Evolutionary conservation across 2,888 invertebrate species (phyloP).

Genomic region (Matsumyia berberina): DNA sequence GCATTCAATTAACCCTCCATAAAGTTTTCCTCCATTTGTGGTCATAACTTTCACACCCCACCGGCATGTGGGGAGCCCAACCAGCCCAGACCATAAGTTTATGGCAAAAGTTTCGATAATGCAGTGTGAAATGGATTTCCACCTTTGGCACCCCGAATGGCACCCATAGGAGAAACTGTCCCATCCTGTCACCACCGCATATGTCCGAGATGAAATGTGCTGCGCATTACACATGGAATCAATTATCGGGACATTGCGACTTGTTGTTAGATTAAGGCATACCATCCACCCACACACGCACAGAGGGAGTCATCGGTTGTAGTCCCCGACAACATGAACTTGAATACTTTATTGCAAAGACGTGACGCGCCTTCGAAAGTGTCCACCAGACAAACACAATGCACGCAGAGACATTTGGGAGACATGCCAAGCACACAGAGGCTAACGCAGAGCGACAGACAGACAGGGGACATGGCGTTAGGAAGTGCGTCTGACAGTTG

Average conservation of each 20-base stretch:
- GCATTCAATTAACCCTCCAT: slow-evolving; percentile 71
- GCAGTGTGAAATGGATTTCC: slow-evolving; percentile 35
- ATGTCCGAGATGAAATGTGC: slow-evolving; percentile 37
- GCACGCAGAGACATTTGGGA: slow-evolving; percentile 70
- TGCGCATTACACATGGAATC: slow-evolving; percentile 66
- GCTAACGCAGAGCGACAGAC: background rate
- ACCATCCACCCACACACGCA: slow-evolving; percentile 39
- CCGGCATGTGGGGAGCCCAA: slow-evolving; percentile 12
- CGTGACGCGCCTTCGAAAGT: slow-evolving; percentile 61
- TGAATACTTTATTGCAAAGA: slow-evolving; percentile 71
- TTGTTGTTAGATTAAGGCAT: slow-evolving; percentile 6
- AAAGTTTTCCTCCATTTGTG: slow-evolving; percentile 66
- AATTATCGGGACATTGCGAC: slow-evolving; percentile 55
- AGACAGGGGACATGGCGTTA: slow-evolving; percentile 61
- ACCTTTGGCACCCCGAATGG: slow-evolving; percentile 3
- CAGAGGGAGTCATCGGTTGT: slow-evolving; percentile 1
- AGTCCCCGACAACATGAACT: slow-evolving; percentile 64
- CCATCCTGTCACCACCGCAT: slow-evolving; percentile 35
- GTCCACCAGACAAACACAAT: slow-evolving; percentile 3
- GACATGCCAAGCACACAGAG: slow-evolving; percentile 40
- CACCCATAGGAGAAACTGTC: slow-evolving; percentile 30
- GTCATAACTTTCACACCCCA: slow-evolving; percentile 66
- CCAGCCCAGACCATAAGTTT: slow-evolving; percentile 31
- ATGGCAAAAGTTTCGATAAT: slow-evolving; percentile 57
- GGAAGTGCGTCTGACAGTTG: slow-evolving; percentile 73